Evolutionary conservation across 1,140 invertebrate genomes (phyloP), one percentile per base, ranked within the genome.

Genomic region (Cylas formicarius): DNA sequence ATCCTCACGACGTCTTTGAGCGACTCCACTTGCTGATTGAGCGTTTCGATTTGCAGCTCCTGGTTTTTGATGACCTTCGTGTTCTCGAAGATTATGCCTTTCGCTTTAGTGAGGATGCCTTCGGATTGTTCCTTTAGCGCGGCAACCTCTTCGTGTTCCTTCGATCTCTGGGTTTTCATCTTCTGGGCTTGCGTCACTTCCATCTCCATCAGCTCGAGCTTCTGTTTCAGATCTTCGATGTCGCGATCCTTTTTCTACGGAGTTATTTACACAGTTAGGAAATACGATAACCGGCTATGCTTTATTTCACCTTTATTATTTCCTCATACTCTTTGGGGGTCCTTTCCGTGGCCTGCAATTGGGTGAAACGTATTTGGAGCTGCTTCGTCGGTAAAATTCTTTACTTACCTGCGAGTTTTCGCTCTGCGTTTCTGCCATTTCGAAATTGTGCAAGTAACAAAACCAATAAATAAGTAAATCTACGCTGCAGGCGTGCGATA

Each of bases 1-100:
- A 86, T 84, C 6, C 71, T 64, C 7, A 85, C 73, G 2, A 87
- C 84, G 48, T 88, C 84, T 62, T 84, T 85, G 14, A 86, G 65
- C 2, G 83, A 82, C 13, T 73, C 63, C 2, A 84, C 79, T 58
- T 86, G 82, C 19, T 74, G 75, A 11, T 72, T 77, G 5, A 84
- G 60, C 0, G 81, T 80, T 24, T 74, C 73, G 21, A 84, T 84
- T 58, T 84, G 81, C 44, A 80, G 67, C 61, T 85, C 81, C 59
- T 84, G 81, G 60, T 82, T 83, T 53, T 79, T 79, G 37, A 77
- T 76, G 50, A 78, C 71, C 69, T 81, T 81, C 2, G 76, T 80
- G 53, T 80, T 80, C 49, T 81, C 78, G 53, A 80, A 80, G 13
- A 81, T 72, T 59, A 81, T 72, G 0, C 74, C 73, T 42, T 76